Conservation (phyloP, 2,888 invertebrate species). For the Plebejus argus region DNA sequence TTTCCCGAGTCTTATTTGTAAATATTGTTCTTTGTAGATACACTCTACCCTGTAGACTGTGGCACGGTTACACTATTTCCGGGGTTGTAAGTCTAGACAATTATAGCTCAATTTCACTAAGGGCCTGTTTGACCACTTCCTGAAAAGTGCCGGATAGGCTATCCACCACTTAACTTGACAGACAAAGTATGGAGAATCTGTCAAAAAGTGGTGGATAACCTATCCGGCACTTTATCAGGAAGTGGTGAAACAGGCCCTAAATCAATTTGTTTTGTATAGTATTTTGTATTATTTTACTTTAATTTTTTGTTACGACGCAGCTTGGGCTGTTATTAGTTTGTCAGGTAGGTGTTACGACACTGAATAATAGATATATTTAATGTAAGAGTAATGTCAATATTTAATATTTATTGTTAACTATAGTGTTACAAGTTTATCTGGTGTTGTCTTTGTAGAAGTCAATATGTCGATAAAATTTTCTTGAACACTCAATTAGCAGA, state of each 20-base stretch:
- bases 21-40: constrained; percentile 56
- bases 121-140: too few relatives aligned
- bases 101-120: constrained; percentile 67
- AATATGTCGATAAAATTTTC: constrained; percentile 40
- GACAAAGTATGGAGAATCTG: too few relatives aligned
- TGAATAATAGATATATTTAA: constrained; percentile 57
- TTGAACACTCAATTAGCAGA: constrained; percentile 42
- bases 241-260: not conserved
- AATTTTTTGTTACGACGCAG: constrained; percentile 63
- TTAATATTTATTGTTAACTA: constrained; percentile 50
- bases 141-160: too few relatives aligned
- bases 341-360: constrained; percentile 63
- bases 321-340: constrained; percentile 67
- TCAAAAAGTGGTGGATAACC: too few relatives aligned
- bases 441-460: constrained; percentile 58
- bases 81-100: constrained; percentile 77
- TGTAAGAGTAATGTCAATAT: constrained; percentile 68
- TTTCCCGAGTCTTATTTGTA: constrained; percentile 58
- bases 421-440: constrained; percentile 59
- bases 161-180: too few relatives aligned
- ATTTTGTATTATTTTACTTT: constrained; percentile 66
- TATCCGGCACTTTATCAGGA: too few relatives aligned
- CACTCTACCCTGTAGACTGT: constrained; percentile 42
- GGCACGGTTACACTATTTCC: constrained; percentile 76
- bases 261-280: constrained; percentile 49